Conservation (phyloP, 1,140 invertebrate genomes). For the Sycobia sp. region DNA sequence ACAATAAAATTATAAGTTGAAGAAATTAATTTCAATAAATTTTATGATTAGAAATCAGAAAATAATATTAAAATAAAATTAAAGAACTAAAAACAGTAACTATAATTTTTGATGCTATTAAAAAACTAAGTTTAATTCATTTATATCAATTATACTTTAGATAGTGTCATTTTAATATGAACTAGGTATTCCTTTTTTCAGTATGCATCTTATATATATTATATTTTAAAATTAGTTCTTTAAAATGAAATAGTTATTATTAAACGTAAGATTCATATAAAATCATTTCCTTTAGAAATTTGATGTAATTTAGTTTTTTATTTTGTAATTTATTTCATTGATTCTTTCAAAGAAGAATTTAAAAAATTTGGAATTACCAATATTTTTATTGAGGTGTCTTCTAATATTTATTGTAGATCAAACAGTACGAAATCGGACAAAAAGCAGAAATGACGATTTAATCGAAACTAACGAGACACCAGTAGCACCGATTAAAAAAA, state of each 20-base stretch:
- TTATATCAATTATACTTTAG: conserved; percentile 15
- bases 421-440: conserved; percentile 49
- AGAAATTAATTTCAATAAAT: too few relatives aligned
- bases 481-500: conserved; percentile 46
- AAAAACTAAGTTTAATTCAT: conserved; percentile 34
- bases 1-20: conserved; percentile 9
- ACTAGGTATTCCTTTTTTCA: neutral
- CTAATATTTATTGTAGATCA: conserved; percentile 45
- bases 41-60: conserved; percentile 10
- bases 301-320: neutral
- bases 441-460: conserved; percentile 54
- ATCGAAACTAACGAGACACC: conserved; percentile 53
- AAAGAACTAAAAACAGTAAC: conserved; percentile 33
- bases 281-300: neutral
- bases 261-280: neutral
- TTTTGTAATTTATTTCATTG: too few relatives aligned
- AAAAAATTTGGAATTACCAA: neutral
- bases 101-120: conserved; percentile 38
- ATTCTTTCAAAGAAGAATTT: too few relatives aligned
- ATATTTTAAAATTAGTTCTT: neutral
- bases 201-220: neutral
- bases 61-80: conserved; percentile 35
- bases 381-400: neutral
- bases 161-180: conserved; percentile 3
- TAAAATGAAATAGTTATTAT: neutral